These are phyloP conservation scores for Eumerus sabulonum DNA, from an alignment of 2,888 invertebrate species.

Conservation along the genomic window DNA sequence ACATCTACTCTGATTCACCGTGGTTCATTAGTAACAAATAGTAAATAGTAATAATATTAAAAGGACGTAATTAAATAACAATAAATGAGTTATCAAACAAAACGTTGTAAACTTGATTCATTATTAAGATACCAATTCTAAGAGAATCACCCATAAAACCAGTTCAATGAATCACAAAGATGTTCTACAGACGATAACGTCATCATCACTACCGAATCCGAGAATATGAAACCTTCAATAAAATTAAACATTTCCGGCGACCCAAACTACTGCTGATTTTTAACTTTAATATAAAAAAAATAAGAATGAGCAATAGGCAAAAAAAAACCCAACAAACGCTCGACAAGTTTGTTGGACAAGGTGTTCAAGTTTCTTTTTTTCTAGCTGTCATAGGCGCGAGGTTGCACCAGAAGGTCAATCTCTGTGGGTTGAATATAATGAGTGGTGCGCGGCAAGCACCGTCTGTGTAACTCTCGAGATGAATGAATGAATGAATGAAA, in stretches of 20 bases:
- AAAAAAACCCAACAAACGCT: not conserved
- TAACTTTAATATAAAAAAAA: not conserved
- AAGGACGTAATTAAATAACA: too few species aligned
- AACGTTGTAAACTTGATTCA: too few species aligned
- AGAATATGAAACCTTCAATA: conserved; percentile 1
- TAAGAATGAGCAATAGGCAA: too few species aligned
- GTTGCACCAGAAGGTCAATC: conserved; percentile 53
- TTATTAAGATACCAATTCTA: too few species aligned
- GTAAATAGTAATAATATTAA: too few species aligned
- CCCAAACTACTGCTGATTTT: too few species aligned
- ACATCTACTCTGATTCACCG: too few species aligned
- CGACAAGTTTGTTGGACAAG: conserved; percentile 40
- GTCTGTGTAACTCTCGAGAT: conserved; percentile 6
- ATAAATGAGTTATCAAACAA: too few species aligned
- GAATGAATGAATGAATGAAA: conserved; percentile 43
- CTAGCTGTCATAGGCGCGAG: conserved; percentile 29
- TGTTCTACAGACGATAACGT: not conserved
- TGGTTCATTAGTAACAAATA: too few species aligned
- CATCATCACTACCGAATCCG: not conserved
- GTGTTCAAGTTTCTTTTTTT: conserved; percentile 41
- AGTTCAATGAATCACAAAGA: not conserved
- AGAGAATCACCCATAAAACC: too few species aligned
- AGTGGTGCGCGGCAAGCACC: conserved; percentile 47
- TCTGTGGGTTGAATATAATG: conserved; percentile 54
- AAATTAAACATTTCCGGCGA: not conserved